phyloP scores from a whole-genome alignment of 2,797 vertebrate genomes.

The Sebastes nivosus region DNA sequence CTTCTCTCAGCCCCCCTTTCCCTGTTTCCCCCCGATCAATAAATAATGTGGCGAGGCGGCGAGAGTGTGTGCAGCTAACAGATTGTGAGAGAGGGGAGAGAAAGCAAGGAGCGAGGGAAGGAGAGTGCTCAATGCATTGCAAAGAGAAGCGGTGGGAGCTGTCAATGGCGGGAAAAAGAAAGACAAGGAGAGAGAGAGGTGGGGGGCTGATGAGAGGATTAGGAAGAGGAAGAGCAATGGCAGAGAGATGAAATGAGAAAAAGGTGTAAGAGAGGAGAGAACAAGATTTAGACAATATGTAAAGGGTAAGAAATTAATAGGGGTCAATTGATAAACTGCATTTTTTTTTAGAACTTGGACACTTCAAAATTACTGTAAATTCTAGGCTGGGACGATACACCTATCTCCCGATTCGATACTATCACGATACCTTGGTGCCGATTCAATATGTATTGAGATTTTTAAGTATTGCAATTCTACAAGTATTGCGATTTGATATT shows the following conservation, averaged over 20 bases:
- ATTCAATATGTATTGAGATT: too few relatives aligned
- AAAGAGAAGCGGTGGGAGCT: constrained; percentile 54
- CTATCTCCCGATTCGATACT: too few relatives aligned
- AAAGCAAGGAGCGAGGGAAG: constrained; percentile 11
- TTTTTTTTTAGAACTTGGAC: neutral
- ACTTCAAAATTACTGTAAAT: too few relatives aligned
- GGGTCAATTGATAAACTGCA: neutral
- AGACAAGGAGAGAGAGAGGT: neutral
- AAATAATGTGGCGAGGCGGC: constrained; percentile 76
- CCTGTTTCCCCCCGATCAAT: constrained; percentile 73
- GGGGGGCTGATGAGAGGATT: neutral
- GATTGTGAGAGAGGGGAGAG: constrained; percentile 64
- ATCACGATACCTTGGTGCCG: too few relatives aligned
- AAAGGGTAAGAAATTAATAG: neutral
- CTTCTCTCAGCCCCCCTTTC: constrained; percentile 30
- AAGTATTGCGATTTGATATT: too few relatives aligned
- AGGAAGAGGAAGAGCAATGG: constrained; percentile 14
- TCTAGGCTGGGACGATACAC: too few relatives aligned
- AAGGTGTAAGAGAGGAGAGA: neutral
- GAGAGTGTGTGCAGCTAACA: constrained; percentile 70
- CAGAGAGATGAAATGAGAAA: neutral
- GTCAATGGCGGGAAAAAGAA: constrained; percentile 34
- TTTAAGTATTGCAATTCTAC: too few relatives aligned
- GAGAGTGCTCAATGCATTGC: constrained; percentile 39
- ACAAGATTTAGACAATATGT: constrained; percentile 9